Evolutionary conservation across 2,888 invertebrate genomes (phyloP), one percentile per base, ranked within the genome.

Genomic region (Agrotis clavis): DNA sequence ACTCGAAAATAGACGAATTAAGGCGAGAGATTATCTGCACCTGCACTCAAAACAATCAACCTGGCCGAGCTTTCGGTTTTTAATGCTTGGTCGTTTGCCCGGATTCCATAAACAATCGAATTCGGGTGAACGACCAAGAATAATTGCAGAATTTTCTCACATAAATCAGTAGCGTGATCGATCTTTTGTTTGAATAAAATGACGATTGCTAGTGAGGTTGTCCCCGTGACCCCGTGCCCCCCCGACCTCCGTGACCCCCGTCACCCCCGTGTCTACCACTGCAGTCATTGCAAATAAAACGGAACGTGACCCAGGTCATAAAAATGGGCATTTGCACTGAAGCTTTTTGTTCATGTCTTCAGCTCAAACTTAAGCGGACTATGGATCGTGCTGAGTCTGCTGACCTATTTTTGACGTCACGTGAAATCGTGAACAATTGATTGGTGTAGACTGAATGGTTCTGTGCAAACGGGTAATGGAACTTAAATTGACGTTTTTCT

Each of bases 301-400:
- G 30, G 76, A 51, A 73, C 83, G 75, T 79, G 83, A 83, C 83
- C 85, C 50, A 83, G 63, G 63, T 83, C 77, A 74, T 81, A 83
- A 69, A 74, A 80, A 83, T 81, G 66, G 59, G 67, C 51, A 68
- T 77, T 65, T 83, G 60, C 70, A 83, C 73, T 81, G 21, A 80
- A 83, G 21, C 51, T 59, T 56, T 74, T 72, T 61, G 60, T 81
- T 67, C 77, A 74, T 77, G 57, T 67, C 74, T 74, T 57, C 53
- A 66, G 64, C 50, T 64, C 50, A 60, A 71, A 56, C 63, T 65
- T 79, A 54, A 50, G 16, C 41, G n/a, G 19, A 57, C 53, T 79
- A 51, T 48, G 41, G 57, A 66, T 35, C 41, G 18, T 19, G 50
- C 30, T 82, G 61, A 82, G 67, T 67, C 51, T 19, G 47, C 30